These are phyloP conservation scores for Aleiodes testaceus DNA, from an alignment of 2,888 invertebrate species.

Conservation along the genomic window DNA sequence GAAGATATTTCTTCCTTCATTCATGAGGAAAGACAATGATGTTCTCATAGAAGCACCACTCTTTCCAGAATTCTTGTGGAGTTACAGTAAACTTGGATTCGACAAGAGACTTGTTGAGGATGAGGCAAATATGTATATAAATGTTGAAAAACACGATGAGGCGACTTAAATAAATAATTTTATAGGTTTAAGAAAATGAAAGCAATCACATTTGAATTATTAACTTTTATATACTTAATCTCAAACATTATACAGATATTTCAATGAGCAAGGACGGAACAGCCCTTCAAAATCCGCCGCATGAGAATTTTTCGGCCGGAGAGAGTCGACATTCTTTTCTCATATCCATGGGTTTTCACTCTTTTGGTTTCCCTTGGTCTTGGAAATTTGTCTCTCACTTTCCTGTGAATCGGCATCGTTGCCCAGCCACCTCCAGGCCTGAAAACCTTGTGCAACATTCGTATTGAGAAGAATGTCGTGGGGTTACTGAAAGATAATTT, in stretches of 20 bases:
- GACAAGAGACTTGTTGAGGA: slow-evolving; percentile 47
- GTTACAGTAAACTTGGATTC: slow-evolving; percentile 63
- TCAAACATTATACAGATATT: slow-evolving; percentile 9
- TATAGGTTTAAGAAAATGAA: neutral
- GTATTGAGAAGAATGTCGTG: neutral
- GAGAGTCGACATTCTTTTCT: slow-evolving; percentile 80
- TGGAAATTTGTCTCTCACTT: slow-evolving; percentile 82
- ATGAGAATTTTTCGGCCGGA: slow-evolving; percentile 82
- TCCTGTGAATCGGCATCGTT: slow-evolving; percentile 66
- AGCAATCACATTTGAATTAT: slow-evolving; percentile 1
- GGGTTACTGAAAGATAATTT: slow-evolving; percentile 18
- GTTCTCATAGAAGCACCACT: slow-evolving; percentile 66
- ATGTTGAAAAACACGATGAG: slow-evolving; percentile 14
- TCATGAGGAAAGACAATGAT: slow-evolving; percentile 48
- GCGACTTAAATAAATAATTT: slow-evolving; percentile 35
- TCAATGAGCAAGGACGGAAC: slow-evolving; percentile 81
- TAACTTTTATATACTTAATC: slow-evolving; percentile 13
- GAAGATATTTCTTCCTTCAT: slow-evolving; percentile 57
- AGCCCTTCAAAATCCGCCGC: slow-evolving; percentile 84
- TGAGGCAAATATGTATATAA: neutral
- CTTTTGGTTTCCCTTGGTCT: slow-evolving; percentile 83
- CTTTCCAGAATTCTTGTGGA: slow-evolving; percentile 65
- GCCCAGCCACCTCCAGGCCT: slow-evolving; percentile 60
- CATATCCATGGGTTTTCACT: slow-evolving; percentile 82
- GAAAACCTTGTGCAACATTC: slow-evolving; percentile 14